phyloP scores from a whole-genome alignment of 2,797 vertebrate species.

The Australoheros facetus region DNA sequence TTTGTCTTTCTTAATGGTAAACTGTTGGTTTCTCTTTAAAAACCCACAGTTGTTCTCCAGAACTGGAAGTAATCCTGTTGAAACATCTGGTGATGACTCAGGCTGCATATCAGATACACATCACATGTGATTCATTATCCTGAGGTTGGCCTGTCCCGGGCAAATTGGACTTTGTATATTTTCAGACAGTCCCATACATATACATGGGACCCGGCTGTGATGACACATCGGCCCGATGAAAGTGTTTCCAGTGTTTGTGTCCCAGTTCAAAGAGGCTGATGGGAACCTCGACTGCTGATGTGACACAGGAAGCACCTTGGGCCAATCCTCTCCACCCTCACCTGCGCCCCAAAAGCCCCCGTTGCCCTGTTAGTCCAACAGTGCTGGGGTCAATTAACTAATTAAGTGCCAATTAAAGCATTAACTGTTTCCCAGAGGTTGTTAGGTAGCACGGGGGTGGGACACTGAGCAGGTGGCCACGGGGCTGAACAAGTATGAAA shows the following conservation, averaged over 20 bases:
- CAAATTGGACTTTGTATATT: constrained; percentile 83
- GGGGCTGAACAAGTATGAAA: constrained; percentile 61
- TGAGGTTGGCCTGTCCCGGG: constrained; percentile 75
- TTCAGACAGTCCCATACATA: constrained; percentile 80
- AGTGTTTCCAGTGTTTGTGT: constrained; percentile 79
- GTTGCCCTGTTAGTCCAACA: constrained; percentile 26
- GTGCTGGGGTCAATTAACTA: constrained; percentile 75
- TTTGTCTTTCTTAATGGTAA: constrained; percentile 44
- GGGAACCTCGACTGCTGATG: constrained; percentile 69
- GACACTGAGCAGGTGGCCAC: constrained; percentile 53
- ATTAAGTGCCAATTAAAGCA: constrained; percentile 80
- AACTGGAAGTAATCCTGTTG: constrained; percentile 76
- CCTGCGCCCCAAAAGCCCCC: constrained; percentile 47
- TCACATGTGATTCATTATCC: constrained; percentile 82
- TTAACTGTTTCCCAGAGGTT: constrained; percentile 65
- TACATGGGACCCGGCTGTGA: constrained; percentile 78
- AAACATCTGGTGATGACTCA: constrained; percentile 84
- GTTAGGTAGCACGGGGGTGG: constrained; percentile 51
- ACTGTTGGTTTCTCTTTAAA: constrained; percentile 64
- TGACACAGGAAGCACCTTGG: constrained; percentile 79
- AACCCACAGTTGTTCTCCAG: constrained; percentile 49
- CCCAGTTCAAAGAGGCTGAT: constrained; percentile 73
- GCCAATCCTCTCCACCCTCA: constrained; percentile 72
- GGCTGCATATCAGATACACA: constrained; percentile 77
- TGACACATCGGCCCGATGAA: constrained; percentile 78